Evolutionary conservation across 2,888 invertebrate genomes (phyloP).

Genomic region (Saturnia japonica): DNA sequence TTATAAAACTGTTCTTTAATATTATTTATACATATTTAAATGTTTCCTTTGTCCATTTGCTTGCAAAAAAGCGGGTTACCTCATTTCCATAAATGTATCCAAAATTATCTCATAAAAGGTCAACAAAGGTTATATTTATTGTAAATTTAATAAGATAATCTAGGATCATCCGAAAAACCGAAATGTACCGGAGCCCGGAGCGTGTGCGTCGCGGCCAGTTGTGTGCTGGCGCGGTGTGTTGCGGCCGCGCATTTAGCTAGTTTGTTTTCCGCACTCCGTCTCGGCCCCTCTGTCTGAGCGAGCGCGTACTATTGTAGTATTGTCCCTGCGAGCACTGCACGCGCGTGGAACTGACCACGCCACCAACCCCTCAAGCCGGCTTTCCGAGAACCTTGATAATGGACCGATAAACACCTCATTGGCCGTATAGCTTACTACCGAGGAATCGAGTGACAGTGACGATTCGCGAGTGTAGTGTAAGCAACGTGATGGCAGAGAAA

Average conservation of each 20-base stretch:
- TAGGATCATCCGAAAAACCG: slow-evolving; percentile 35
- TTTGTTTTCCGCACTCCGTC: slow-evolving; percentile 44
- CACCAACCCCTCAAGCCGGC: slow-evolving; percentile 39
- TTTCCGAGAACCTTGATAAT: slow-evolving; percentile 62
- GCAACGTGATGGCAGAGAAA: slow-evolving; percentile 68
- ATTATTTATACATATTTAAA: background rate
- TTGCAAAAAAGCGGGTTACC: slow-evolving; percentile 35
- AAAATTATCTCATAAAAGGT: slow-evolving; percentile 33
- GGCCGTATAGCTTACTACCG: slow-evolving; percentile 34
- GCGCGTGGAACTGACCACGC: slow-evolving; percentile 38
- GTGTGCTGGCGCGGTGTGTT: slow-evolving; percentile 34
- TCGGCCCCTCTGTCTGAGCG: slow-evolving; percentile 51
- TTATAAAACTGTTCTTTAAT: background rate
- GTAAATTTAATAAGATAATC: slow-evolving; percentile 29
- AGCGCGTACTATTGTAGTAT: slow-evolving; percentile 44
- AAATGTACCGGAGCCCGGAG: slow-evolving; percentile 25
- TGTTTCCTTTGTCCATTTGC: slow-evolving; percentile 10
- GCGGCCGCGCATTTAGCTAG: slow-evolving; percentile 34
- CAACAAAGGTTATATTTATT: slow-evolving; percentile 33
- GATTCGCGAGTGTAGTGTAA: slow-evolving; percentile 57
- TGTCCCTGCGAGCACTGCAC: slow-evolving; percentile 42
- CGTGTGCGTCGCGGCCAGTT: slow-evolving; percentile 27
- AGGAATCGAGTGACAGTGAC: slow-evolving; percentile 35
- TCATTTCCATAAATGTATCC: slow-evolving; percentile 33
- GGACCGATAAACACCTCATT: slow-evolving; percentile 61